These are phyloP conservation scores for Tipula vernalis DNA, from an alignment of 2,888 invertebrate species.

Conservation along the genomic window DNA sequence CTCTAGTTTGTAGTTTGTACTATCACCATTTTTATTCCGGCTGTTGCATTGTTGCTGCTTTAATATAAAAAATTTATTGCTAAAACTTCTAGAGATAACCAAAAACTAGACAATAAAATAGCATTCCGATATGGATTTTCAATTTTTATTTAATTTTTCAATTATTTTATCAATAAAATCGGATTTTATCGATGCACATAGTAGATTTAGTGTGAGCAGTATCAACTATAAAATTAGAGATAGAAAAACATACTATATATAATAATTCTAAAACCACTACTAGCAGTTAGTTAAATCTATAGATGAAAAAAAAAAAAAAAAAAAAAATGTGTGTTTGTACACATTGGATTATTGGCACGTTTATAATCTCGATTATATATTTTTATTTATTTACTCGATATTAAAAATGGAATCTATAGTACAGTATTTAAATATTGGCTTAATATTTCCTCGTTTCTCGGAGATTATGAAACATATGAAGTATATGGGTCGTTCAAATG, in stretches of 20 bases:
- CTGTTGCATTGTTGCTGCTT: neutral
- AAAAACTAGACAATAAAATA: neutral
- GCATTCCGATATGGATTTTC: neutral
- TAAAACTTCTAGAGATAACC: neutral
- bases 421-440: neutral
- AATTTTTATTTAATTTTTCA: slow-evolving; percentile 4
- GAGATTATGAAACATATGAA: neutral
- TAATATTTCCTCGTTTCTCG: neutral
- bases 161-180: slow-evolving; percentile 4
- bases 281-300: neutral
- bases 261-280: neutral
- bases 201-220: neutral
- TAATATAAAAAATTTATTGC: neutral
- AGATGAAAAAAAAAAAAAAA: neutral
- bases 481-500: too few relatives aligned
- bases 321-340: neutral
- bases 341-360: neutral
- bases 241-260: neutral
- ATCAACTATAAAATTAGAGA: neutral
- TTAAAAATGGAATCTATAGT: neutral
- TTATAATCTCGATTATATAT: neutral
- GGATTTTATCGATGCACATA: neutral
- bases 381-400: neutral
- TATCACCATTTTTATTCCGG: neutral
- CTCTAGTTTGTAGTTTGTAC: neutral